Evolutionary conservation across 2,888 invertebrate species (phyloP), one percentile per base, ranked within the genome.

Genomic region (Drosophila neotestacea): DNA sequence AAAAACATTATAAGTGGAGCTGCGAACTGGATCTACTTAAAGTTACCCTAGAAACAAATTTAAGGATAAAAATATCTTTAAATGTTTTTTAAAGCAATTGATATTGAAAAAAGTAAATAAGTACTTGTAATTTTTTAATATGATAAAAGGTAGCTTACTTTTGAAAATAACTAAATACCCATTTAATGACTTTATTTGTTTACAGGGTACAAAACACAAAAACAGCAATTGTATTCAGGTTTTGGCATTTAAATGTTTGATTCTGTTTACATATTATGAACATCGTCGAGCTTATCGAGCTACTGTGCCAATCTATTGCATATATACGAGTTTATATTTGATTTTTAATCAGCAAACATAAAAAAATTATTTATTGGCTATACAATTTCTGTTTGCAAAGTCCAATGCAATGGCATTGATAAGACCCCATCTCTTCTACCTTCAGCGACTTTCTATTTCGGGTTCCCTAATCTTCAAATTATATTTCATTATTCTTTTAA

Each of bases 361-460:
- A 4, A 16, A 34, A 41, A 32, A 47, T 41, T 51, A 54, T 69
- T 73, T 77, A 60, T 74, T 51, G 61, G 6, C 5, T 30, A 38
- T 38, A 28, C 28, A 13, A 13, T 41, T 54, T 10, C 4, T 27
- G 13, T 67, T 51, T 63, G 42, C 50, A 73, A 67, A 59, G 62
- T 78, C 68, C 59, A 77, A 4, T 55, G 51, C 44, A 74, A 6
- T 44, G 22, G 22, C 27, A 22, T 56, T 51, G 78, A 77, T 75
- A 55, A 74, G 61, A 13, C 30, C n/a, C n/a, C 10, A 9, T 16
- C 28, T 39, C 16, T 5, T 6, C 11, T 3, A 6, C 6, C 22
- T 36, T 47, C 2, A 5, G 6, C 4, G 11, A 9, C 9, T 11
- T 38, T 63, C 30, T 48, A 73, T 67, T 60, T 60, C 1, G 16